Percentiles rank a stretch among this genome's conserved stretches.
phyloP scores from a whole-genome alignment of 1,140 invertebrate species.

The Euura lappo region DNA sequence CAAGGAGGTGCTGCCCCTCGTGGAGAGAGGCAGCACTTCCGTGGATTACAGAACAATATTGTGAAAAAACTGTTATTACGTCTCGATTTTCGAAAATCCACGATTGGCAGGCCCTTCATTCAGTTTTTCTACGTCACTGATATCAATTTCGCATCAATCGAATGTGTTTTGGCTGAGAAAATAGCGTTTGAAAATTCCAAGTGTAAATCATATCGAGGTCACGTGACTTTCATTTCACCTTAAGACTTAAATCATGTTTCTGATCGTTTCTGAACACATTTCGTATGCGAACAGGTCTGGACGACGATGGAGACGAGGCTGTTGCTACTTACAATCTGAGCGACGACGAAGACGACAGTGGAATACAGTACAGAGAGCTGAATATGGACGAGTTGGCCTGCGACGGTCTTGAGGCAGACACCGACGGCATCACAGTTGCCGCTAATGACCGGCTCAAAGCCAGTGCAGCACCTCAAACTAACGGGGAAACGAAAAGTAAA shows the following conservation, averaged over 20 bases:
- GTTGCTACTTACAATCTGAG: constrained; percentile 58
- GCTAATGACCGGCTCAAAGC: constrained; percentile 50
- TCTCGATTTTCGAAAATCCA: no score
- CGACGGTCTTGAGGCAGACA: constrained; percentile 75
- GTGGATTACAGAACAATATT: no score
- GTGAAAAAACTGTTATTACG: no score
- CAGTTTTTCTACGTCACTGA: no score
- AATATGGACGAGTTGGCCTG: constrained; percentile 72
- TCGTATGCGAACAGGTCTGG: background rate
- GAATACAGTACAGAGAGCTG: constrained; percentile 75
- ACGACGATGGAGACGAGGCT: constrained; percentile 61
- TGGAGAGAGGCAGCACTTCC: no score
- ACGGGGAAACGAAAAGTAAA: constrained; percentile 36
- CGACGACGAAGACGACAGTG: constrained; percentile 69
- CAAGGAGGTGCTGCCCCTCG: no score
- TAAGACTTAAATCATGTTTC: background rate
- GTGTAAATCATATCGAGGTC: no score
- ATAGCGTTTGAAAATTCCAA: no score
- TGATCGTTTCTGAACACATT: background rate
- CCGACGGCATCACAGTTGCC: constrained; percentile 59
- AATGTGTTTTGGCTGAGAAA: no score
- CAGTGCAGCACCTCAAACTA: constrained; percentile 30
- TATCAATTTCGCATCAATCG: no score
- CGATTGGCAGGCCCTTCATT: no score
- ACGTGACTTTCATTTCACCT: background rate